phyloP scores from a whole-genome alignment of 2,888 invertebrate species.

The Tanaodytes sp. region DNA sequence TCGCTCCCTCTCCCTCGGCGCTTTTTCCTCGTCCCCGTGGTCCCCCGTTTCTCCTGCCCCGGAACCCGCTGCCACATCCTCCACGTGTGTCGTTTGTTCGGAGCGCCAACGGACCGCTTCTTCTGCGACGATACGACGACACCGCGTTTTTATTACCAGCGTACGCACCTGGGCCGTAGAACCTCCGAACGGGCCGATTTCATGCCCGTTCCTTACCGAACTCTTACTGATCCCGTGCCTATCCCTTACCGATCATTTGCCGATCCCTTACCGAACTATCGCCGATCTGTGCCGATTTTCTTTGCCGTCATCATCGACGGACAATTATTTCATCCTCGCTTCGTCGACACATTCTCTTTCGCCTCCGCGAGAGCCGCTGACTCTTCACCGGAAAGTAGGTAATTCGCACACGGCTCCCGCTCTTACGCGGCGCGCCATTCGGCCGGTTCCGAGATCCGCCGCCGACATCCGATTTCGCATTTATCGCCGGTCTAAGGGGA shows the following conservation, averaged over 20 bases:
- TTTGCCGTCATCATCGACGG: slow-evolving; percentile 37
- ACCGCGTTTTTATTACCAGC: slow-evolving; percentile 65
- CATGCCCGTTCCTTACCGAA: no score
- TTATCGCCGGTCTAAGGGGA: no score
- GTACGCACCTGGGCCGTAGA: slow-evolving; percentile 46
- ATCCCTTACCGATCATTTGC: no score
- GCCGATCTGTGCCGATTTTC: no score
- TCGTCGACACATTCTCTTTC: slow-evolving; percentile 16
- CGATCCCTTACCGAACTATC: no score
- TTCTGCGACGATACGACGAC: slow-evolving; percentile 53
- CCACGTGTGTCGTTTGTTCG: slow-evolving; percentile 11
- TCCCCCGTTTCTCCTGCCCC: slow-evolving; percentile 37
- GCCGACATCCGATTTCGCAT: no score
- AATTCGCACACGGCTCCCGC: slow-evolving; percentile 51
- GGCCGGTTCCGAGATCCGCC: neutral
- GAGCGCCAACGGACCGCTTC: slow-evolving; percentile 4
- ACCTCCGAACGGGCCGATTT: no score
- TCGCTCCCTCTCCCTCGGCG: slow-evolving; percentile 22
- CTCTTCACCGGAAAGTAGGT: slow-evolving; percentile 55
- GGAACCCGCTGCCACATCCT: slow-evolving; percentile 21
- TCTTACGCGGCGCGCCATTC: slow-evolving; percentile 36
- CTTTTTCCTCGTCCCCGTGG: neutral
- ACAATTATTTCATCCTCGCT: slow-evolving; percentile 36
- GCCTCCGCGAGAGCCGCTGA: slow-evolving; percentile 10
- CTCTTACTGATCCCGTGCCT: no score